A percentile compares a stretch with the other conserved stretches of the same genome.
These are phyloP conservation scores for Conistra vaccinii DNA, from an alignment of 2,888 invertebrate genomes.

Conservation along the genomic window DNA sequence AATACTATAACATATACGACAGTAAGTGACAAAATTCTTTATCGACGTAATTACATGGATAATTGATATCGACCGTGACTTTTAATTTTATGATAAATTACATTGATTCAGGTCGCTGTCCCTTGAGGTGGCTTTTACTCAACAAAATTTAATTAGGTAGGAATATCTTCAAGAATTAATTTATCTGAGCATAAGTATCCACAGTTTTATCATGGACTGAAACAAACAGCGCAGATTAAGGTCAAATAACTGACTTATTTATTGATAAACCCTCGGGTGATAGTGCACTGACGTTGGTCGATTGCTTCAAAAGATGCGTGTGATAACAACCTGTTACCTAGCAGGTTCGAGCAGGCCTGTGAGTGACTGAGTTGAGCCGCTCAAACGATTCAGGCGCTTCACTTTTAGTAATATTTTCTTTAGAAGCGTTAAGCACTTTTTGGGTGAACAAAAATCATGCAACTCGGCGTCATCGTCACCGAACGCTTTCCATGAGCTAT, in stretches of 20 bases:
- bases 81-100: conserved; percentile 3
- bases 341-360: background rate
- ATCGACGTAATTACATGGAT: conserved; percentile 10
- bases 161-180: background rate
- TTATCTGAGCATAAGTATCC: background rate
- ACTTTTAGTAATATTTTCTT: too few relatives aligned
- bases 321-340: conserved; percentile 7
- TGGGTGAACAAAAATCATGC: too few relatives aligned
- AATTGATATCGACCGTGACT: conserved; percentile 2
- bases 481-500: too few relatives aligned
- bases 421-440: too few relatives aligned
- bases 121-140: background rate
- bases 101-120: conserved; percentile 1
- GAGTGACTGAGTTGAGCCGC: background rate
- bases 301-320: conserved; percentile 1
- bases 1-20: background rate
- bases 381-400: background rate
- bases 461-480: too few relatives aligned
- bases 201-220: conserved; percentile 13
- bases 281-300: conserved; percentile 21
- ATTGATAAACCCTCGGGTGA: conserved; percentile 35
- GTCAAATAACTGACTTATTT: conserved; percentile 35
- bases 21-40: background rate
- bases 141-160: background rate
- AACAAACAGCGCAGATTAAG: conserved; percentile 32